A percentile compares a stretch with the other conserved stretches of the same genome.
These are phyloP conservation scores for Leptoteleia sp. DNA, from an alignment of 1,140 invertebrate genomes.

Conservation along the genomic window DNA sequence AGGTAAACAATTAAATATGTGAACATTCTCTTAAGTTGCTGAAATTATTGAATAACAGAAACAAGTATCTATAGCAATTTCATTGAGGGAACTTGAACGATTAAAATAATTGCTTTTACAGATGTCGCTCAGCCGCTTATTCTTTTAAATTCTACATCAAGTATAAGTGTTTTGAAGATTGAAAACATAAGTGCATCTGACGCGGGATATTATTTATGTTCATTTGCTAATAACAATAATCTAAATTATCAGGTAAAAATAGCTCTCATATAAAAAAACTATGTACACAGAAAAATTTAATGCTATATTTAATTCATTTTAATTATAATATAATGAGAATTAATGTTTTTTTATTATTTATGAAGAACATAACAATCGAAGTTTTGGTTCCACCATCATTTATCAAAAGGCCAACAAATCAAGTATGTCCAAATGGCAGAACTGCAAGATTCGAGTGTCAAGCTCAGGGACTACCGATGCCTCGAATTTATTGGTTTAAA, in stretches of 20 bases:
- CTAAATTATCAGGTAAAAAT: slow-evolving; percentile 79
- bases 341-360: too few relatives aligned
- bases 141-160: slow-evolving; percentile 75
- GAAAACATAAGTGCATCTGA: slow-evolving; percentile 77
- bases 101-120: slow-evolving; percentile 18
- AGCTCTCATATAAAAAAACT: too few relatives aligned
- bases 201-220: slow-evolving; percentile 84
- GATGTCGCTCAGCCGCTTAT: slow-evolving; percentile 70
- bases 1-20: slow-evolving; percentile 66
- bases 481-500: slow-evolving; percentile 86
- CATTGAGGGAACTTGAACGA: too few relatives aligned
- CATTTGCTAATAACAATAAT: slow-evolving; percentile 70
- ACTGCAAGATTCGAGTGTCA: slow-evolving; percentile 87
- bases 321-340: too few relatives aligned
- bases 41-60: too few relatives aligned
- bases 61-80: too few relatives aligned
- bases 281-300: too few relatives aligned
- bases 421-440: slow-evolving; percentile 83
- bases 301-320: too few relatives aligned
- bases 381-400: slow-evolving; percentile 84
- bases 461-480: slow-evolving; percentile 84
- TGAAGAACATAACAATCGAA: slow-evolving; percentile 80
- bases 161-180: slow-evolving; percentile 79
- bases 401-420: slow-evolving; percentile 82
- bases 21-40: too few relatives aligned